A percentile compares a stretch with the other conserved stretches of the same genome.
Evolutionary conservation across 2,888 invertebrate genomes (phyloP).

Genomic region (Archips crataeganus): DNA sequence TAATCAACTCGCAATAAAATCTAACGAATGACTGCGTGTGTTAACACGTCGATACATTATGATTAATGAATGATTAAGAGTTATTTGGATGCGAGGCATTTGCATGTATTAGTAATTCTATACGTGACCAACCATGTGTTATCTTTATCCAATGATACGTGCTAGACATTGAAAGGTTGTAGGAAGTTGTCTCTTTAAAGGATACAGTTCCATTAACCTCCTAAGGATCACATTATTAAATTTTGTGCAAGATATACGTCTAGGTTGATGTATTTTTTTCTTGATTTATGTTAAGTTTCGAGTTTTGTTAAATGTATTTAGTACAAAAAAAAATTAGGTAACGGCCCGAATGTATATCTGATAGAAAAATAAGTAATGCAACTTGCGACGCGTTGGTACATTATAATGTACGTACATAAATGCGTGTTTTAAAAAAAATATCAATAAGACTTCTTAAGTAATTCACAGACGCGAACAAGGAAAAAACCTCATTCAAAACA

Average conservation of each 20-base stretch:
- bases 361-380: too few relatives aligned
- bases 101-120: conserved; percentile 7
- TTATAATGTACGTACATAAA: too few relatives aligned
- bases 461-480: neutral
- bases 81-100: conserved; percentile 14
- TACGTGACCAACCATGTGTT: neutral
- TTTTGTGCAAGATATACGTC: too few relatives aligned
- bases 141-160: conserved; percentile 1
- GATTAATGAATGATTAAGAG: conserved; percentile 8
- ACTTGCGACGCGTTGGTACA: too few relatives aligned
- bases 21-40: neutral
- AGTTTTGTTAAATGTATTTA: too few relatives aligned
- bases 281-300: too few relatives aligned
- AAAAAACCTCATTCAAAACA: neutral
- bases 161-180: neutral
- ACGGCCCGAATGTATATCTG: too few relatives aligned
- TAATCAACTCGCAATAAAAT: conserved; percentile 2
- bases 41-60: neutral
- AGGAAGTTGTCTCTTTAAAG: neutral
- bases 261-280: too few relatives aligned
- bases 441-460: neutral
- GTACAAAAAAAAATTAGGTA: too few relatives aligned
- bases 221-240: too few relatives aligned
- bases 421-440: neutral
- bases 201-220: too few relatives aligned